Conservation (phyloP, 2,888 invertebrate species). For the Oligia fasciuncula region DNA sequence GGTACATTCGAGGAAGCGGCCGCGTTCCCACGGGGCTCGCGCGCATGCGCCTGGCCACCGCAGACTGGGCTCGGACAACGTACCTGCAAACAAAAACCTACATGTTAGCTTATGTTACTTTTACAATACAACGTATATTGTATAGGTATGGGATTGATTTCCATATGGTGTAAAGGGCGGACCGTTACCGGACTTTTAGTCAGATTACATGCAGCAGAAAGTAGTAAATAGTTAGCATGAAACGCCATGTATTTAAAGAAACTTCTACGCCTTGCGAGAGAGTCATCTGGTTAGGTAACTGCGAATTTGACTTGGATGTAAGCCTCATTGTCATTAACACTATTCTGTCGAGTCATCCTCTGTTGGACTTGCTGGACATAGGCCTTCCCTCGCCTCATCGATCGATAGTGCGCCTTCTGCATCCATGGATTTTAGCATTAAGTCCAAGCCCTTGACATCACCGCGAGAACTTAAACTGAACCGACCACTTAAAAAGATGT, state of each 20-base stretch:
- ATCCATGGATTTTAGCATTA: neutral
- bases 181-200: neutral
- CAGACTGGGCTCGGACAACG: slow-evolving; percentile 58
- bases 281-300: neutral
- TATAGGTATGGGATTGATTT: slow-evolving; percentile 39
- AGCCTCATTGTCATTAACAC: neutral
- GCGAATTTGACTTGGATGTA: neutral
- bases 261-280: neutral
- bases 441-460: neutral
- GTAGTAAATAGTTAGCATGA: neutral
- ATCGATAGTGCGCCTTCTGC: neutral
- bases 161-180: slow-evolving; percentile 11
- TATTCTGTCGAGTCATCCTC: neutral
- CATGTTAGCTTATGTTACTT: slow-evolving; percentile 55
- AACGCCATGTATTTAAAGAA: neutral
- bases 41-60: slow-evolving; percentile 64
- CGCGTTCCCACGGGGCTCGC: slow-evolving; percentile 72
- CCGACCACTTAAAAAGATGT: neutral
- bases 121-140: slow-evolving; percentile 28
- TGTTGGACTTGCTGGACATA: neutral
- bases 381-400: neutral
- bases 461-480: neutral
- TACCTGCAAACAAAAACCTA: slow-evolving; percentile 68
- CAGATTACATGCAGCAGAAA: neutral
- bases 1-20: slow-evolving; percentile 71